Base-by-base conservation (phyloP, 2,888 invertebrate genomes). In the Apamea monoglypha region DNA sequence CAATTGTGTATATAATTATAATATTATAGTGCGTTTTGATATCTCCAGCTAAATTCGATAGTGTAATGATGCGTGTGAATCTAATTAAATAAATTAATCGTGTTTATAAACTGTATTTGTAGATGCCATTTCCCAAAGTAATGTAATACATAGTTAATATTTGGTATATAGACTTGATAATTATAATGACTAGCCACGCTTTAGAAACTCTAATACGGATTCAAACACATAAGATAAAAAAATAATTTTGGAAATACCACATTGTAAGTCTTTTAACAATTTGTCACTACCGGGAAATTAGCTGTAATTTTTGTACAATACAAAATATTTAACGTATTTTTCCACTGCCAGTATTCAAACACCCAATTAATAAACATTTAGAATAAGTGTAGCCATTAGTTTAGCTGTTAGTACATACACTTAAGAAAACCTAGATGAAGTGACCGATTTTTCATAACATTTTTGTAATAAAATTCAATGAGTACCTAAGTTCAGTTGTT, bases 341-440 rank as follows among this genome's bases (percentile, higher is more conserved):
- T 96, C 95, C 97, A 97, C 97, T 97, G 97, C 97, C 97, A 97
- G 97, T 97, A 97, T 97, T 97, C 95, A 95, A 95, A 94, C 94
- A 96, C 95, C 93, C 94, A 95, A 95, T 92, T 94, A 91, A 89
- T 91, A 92, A 91, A 92, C 86, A 89, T 90, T 91, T 88, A 90
- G 88, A 74, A 56, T 92, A 92, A 94, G 91, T 82, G 87, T 92
- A 93, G 92, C 36, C 64, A 77, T 81, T 94, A 94, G 93, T 89
- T 90, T 95, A 95, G 92, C 92, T 92, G 80, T 90, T 89, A 84
- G 80, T 92, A 92, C 59, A 88, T 92, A 93, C 88, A 91, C 83
- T 86, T 94, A 94, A 92, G 92, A 88, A 92, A 94, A 94, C 91
- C 94, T 95, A 96, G 95, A 95, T 95, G 87, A 89, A 83, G 86